phyloP scores from a whole-genome alignment of 2,113 vertebrate species.

The Melozone crissalis region DNA sequence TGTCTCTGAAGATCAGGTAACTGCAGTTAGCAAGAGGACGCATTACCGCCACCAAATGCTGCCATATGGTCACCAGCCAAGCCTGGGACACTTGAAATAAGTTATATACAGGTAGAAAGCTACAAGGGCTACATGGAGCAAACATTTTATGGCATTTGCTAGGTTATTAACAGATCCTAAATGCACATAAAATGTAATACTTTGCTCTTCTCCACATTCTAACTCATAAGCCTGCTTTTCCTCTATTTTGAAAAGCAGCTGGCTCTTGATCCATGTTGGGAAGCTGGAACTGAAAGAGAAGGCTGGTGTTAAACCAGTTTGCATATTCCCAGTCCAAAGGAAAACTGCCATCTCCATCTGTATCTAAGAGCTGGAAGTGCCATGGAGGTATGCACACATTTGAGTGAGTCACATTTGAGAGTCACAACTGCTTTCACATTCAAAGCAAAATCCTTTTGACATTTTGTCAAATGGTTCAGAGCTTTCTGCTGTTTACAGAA shows the following conservation, averaged over 20 bases:
- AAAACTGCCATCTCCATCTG: neutral
- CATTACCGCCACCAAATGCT: neutral
- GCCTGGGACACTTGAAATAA: neutral
- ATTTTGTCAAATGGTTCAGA: neutral
- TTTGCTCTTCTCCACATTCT: neutral
- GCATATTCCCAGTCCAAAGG: neutral
- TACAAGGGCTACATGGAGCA: neutral
- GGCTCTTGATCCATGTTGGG: neutral
- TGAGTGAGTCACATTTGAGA: neutral
- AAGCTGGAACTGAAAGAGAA: neutral
- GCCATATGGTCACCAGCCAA: neutral
- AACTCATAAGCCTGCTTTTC: neutral
- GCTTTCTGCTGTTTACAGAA: neutral
- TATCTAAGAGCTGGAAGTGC: neutral
- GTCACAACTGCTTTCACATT: neutral
- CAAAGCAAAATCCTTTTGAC: neutral
- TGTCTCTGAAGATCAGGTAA: neutral
- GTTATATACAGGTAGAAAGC: neutral
- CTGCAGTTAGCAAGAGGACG: neutral
- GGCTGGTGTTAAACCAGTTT: neutral
- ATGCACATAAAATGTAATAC: neutral
- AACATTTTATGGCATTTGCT: neutral
- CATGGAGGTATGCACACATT: neutral
- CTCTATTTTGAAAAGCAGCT: neutral
- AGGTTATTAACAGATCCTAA: neutral